Evolutionary conservation across 92 coral and sea anemone species (phyloP), one percentile per base, ranked within the genome.

Genomic region (Diadumene lineata): DNA sequence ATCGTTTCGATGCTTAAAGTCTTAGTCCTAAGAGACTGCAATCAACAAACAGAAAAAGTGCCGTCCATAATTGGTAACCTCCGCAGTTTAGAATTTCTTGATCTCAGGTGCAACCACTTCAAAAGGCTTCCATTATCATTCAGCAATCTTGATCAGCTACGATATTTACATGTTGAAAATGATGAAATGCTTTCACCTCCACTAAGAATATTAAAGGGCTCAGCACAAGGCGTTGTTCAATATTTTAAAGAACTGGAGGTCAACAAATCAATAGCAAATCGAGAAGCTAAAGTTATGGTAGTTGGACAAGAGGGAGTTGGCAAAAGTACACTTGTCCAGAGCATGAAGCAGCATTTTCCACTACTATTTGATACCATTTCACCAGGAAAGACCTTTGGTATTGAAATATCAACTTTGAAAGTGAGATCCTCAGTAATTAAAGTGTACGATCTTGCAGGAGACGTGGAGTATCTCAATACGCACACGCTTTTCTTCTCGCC

Each of bases 251-350:
- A 56, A 50, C 10, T 64, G 1, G 31, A 76, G 58, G 72, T 28
- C 17, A 19, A 76, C 11, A 9, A 9, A 11, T 0, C 21, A 31
- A 2, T 1, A 24, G 17, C 26, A 19, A 64, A 65, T 34, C 64
- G 25, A 29, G 81, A 76, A 46, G 71, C 65, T 50, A 77, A 77
- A 71, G 18, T 77, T 21, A 60, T 38, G 23, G 74, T 77, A 9
- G 75, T 68, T 15, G 83, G 83, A 8, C 77, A 78, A 33, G 83
- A 78, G 69, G 77, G 76, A 11, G 83, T 69, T 21, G 83, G 83
- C 4, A 69, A 78, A n/a, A 78, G 76, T 24, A 69, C 83, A 8
- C 76, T 78, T 38, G 69, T 50, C 19, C 68, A 78, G 28, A 61
- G 79, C 69, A 56, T 58, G 44, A 63, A 22, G 33, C 33, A 11